Base-by-base conservation (phyloP, 2,888 invertebrate species). In the Troilus luridus region DNA sequence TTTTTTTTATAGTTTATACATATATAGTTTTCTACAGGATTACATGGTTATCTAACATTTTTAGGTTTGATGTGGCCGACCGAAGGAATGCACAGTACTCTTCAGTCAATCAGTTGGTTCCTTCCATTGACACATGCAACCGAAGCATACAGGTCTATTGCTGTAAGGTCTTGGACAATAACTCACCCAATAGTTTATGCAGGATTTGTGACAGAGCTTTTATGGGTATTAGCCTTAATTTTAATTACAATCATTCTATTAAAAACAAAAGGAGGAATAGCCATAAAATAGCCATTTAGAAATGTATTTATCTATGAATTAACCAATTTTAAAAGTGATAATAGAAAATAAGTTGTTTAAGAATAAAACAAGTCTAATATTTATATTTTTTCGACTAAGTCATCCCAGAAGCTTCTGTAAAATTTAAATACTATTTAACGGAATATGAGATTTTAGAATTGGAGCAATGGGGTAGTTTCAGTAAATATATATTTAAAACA, bases 41-140 rank as follows among this genome's bases (percentile, higher is more conserved):
- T 64, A 64, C 5, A 67, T 12, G 5, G 0, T 67, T 67, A 24
- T 67, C 24, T 24, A 54, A 81, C 21, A 56, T 81, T 8, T 81
- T 81, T 56, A 81, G 81, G 81, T 81, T 9, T 81, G 56, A 56
- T 81, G 12, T 81, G 81, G 81, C 81, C 81, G 7, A 21, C 21
- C 54, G 81, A 81, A 81, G 81, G 21, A 81, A 81, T 81, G 81
- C 54, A 81, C 9, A 54, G 21, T 21, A 54, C 1, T 54, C 81
- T 81, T 6, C 54, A 12, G n/a, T 81, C 81, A 56, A 21, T 81
- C 19, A 21, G 54, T 19, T 81, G 54, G 54, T 81, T 81, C 9
- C 81, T 81, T 81, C 81, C 81, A 54, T 56, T 81, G 54, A 54
- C 54, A 81, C 19, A 54, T 21, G 10, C 81, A 19, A 81, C 21